These are phyloP conservation scores for Rhabdophis nuchalis DNA, from an alignment of 2,797 vertebrate genomes.

Conservation along the genomic window DNA sequence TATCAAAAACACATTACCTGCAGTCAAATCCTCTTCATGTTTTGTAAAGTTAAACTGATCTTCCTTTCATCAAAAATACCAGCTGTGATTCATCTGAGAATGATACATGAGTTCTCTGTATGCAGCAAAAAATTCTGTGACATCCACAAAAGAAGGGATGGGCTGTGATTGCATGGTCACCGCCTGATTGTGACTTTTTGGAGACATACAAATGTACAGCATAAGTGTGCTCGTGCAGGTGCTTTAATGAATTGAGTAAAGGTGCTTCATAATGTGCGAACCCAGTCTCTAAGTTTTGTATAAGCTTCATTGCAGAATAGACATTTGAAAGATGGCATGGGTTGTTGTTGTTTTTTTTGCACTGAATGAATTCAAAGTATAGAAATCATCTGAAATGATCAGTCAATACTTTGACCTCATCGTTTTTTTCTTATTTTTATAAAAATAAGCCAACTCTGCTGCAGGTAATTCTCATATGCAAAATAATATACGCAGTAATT, in stretches of 20 bases:
- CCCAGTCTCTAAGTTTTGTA: neutral
- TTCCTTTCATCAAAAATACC: neutral
- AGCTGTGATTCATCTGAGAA: neutral
- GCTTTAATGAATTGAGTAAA: neutral
- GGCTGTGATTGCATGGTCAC: neutral
- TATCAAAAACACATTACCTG: neutral
- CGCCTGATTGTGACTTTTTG: neutral
- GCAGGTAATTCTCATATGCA: neutral
- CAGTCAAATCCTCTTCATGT: neutral
- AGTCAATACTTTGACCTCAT: neutral
- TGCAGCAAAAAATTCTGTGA: neutral
- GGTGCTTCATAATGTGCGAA: neutral
- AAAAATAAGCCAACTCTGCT: neutral
- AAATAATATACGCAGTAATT: neutral
- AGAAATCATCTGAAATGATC: neutral
- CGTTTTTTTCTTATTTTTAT: neutral
- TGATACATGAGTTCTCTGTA: neutral
- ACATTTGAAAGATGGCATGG: neutral
- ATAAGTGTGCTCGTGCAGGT: neutral
- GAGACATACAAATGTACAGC: neutral
- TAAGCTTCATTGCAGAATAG: neutral
- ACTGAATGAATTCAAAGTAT: neutral
- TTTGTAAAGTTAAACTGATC: neutral
- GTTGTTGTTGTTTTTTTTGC: neutral
- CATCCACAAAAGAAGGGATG: neutral